Evolutionary conservation across 1,140 invertebrate species (phyloP), one percentile per base, ranked within the genome.

Genomic region (Argopecten irradians): DNA sequence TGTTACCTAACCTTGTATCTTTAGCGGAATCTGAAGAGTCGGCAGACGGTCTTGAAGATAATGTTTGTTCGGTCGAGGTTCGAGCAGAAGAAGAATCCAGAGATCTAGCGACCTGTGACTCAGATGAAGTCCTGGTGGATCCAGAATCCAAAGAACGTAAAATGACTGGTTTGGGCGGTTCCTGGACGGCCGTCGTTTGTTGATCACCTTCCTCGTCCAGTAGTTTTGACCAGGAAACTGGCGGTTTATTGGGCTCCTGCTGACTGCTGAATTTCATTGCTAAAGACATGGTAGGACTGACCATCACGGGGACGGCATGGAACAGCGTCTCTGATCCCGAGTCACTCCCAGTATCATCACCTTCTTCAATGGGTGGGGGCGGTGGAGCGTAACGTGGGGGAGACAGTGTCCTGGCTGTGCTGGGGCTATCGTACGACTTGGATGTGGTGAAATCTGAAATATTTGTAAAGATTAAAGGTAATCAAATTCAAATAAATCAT

Each of bases 201-300:
- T 83, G 36, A 11, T 34, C 34, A 71, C 34, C 89, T 32, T 86
- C 71, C n/a, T 88, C 86, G 19, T 46, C 83, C 0, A 36, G 55
- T 8, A 85, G 84, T 19, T 41, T 83, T 32, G 89, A 88, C 89
- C 89, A 90, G 28, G 85, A 88, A 0, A 90, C 87, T 28, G 89
- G 89, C 41, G 89, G 87, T 83, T 86, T 89, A 32, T n/a, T 89
- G 28, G 86, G 82, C 87, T 90, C 39, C 71, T 86, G 82, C 41
- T 71, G 43, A 34, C 87, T 82, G 55, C 71, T 90, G 35, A 90
- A 88, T n/a, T 90, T 88, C 87, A 88, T 90, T 28, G 89, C 86
- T 8, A 90, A 86, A 22, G 89, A 84, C 16, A 90, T 41, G 22
- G 89, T 88, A 0, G 89, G 89, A 82, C 89, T 90, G 33, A 88